Percentiles rank a stretch among this genome's conserved stretches.
phyloP scores from a whole-genome alignment of 2,888 invertebrate species.

The Tanytarsus gracilentus region DNA sequence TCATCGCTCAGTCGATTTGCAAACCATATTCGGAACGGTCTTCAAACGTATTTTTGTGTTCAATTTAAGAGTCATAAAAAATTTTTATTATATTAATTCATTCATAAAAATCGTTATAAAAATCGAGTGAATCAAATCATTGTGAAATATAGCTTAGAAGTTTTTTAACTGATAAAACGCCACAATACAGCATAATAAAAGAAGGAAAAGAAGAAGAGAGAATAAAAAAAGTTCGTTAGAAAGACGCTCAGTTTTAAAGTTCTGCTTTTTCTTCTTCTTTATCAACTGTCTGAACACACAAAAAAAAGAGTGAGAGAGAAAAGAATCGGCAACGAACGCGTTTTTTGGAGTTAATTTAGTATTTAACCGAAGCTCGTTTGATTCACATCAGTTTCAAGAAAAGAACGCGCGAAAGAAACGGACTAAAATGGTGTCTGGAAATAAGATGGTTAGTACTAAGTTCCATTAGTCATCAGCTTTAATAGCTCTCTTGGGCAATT shows the following conservation, averaged over 20 bases:
- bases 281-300: slow-evolving; percentile 1
- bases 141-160: too few relatives aligned
- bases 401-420: background rate
- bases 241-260: background rate
- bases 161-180: background rate
- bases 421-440: slow-evolving; percentile 47
- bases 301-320: slow-evolving; percentile 2
- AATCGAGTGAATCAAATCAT: background rate
- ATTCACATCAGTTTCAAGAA: background rate
- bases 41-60: too few relatives aligned
- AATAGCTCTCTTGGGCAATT: background rate
- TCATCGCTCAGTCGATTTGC: too few relatives aligned
- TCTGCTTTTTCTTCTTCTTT: background rate
- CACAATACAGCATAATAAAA: background rate
- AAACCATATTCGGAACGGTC: too few relatives aligned
- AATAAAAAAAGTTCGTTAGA: slow-evolving; percentile 19
- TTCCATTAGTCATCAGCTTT: background rate
- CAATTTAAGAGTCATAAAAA: too few relatives aligned
- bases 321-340: background rate
- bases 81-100: background rate
- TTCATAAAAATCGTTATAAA: background rate
- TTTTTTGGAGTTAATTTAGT: slow-evolving; percentile 6
- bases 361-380: background rate
- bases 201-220: background rate
- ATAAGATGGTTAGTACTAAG: slow-evolving; percentile 45